Evolutionary conservation across 2,888 invertebrate species (phyloP), one percentile per base, ranked within the genome.

Genomic region (Pseudococcus jackbeardsleyi): DNA sequence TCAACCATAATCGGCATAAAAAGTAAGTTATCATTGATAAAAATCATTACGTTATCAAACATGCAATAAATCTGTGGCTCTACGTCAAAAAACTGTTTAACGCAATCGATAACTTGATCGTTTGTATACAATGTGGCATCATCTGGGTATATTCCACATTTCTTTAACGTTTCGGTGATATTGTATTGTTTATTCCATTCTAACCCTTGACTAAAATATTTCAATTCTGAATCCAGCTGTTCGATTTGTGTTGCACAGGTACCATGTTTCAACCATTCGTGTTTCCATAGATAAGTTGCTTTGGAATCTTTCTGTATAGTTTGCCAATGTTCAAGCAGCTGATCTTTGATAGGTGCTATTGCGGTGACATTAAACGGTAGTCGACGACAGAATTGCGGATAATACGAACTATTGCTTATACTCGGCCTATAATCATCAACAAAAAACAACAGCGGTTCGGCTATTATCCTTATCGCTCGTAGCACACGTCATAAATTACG

Each of bases 181-280:
- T 94, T 93, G 90, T 93, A 96, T 77, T 93, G 91, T 59, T 93
- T 91, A 3, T 94, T 92, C 93, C 94, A 94, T 0, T 92, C 90
- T 4, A 96, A 90, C 0, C 95, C 96, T 89, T 93, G 92, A 0
- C 91, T 91, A 90, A 96, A 96, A 91, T 95, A 96, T 90, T 95
- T 95, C 0, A 92, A 90, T 90, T 96, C 95, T 22, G 93, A 93
- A 90, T 93, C 92, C 0, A 96, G 91, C 5, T 91, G 90, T 0
- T 93, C 92, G 4, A 95, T 89, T 6, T 91, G 90, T 0, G 93
- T 93, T 1, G 96, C 95, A 91, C 96, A 96, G 0, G 96, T 96
- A 2, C 96, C 96, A 91, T 96, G 96, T 90, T 96, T 96, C 0
- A 92, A 91, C 96, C 96, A 96, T 91, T 96, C 96, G 90, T 96